Evolutionary conservation across 2,797 vertebrate species (phyloP).

Genomic region (Pseudopleuronectes americanus): DNA sequence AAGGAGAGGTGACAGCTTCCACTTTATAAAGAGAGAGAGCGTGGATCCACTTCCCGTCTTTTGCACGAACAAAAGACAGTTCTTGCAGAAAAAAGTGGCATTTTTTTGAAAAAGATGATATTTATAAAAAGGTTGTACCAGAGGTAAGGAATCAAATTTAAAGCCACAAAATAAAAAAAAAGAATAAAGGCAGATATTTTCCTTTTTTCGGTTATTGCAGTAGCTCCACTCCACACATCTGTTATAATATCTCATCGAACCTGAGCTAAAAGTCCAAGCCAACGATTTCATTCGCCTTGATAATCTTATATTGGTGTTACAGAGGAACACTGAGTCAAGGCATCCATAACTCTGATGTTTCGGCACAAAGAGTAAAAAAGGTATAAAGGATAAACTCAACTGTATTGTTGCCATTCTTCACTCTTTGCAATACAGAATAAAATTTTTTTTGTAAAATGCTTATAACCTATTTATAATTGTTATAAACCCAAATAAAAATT

Average conservation of each 20-base stretch:
- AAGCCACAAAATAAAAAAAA: constrained; percentile 38
- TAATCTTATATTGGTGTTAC: constrained; percentile 37
- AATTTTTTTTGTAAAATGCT: constrained; percentile 18
- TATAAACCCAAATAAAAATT: constrained; percentile 43
- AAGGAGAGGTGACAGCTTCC: constrained; percentile 51
- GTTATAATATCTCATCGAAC: constrained; percentile 33
- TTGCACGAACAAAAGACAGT: constrained; percentile 65
- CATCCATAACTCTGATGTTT: constrained; percentile 26
- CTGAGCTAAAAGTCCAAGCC: constrained; percentile 31
- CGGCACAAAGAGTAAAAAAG: constrained; percentile 26
- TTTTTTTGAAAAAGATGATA: constrained; percentile 67
- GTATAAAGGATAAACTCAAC: constrained; percentile 21
- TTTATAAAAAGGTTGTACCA: constrained; percentile 40
- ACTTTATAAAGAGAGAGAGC: constrained; percentile 41
- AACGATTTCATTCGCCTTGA: constrained; percentile 47
- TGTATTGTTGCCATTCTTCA: constrained; percentile 49
- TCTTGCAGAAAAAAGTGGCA: constrained; percentile 61
- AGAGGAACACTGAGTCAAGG: constrained; percentile 25
- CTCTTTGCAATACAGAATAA: constrained; percentile 69
- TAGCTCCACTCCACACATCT: constrained; percentile 30
- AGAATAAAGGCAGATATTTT: constrained; percentile 52
- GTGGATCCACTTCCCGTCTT: constrained; percentile 57
- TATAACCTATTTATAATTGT: constrained; percentile 43
- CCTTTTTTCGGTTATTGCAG: constrained; percentile 26
- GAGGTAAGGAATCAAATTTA: constrained; percentile 39